A percentile compares a stretch with the other conserved stretches of the same genome.
Conservation (phyloP, 2,797 vertebrate genomes). For the Typhlichthys eigenmanni region DNA sequence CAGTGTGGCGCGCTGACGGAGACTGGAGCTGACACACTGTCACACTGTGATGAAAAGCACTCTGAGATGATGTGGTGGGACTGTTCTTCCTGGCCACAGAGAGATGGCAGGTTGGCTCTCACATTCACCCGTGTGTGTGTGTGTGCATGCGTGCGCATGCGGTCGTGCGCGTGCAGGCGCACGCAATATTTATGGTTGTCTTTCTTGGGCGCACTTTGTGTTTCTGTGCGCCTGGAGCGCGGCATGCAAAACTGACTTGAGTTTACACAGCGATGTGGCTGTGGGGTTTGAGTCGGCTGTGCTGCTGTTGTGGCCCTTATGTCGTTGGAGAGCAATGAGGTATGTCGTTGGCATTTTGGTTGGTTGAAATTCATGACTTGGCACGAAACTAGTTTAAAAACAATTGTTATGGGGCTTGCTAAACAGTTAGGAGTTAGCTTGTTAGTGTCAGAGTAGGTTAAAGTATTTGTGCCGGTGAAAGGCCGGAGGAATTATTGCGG, state of each 20-base stretch:
- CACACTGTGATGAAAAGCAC: conserved; percentile 82
- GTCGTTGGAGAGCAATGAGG: not conserved
- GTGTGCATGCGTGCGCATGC: not conserved
- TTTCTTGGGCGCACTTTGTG: conserved; percentile 15
- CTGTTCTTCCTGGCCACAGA: conserved; percentile 76
- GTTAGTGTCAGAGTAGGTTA: not conserved
- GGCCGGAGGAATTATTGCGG: conserved; percentile 1
- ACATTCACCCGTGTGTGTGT: conserved; percentile 50
- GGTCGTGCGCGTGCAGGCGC: conserved; percentile 12
- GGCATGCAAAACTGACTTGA: conserved; percentile 26
- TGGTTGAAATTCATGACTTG: too few relatives aligned
- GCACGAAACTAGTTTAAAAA: not conserved
- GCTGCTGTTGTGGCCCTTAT: conserved; percentile 4
- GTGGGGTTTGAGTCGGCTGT: conserved; percentile 22
- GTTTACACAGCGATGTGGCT: conserved; percentile 11
- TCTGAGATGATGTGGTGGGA: conserved; percentile 81
- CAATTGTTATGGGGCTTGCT: not conserved
- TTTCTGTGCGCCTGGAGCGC: conserved; percentile 30
- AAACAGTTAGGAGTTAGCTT: conserved; percentile 1
- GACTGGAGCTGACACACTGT: conserved; percentile 80
- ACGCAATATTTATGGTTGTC: conserved; percentile 22
- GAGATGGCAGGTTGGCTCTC: conserved; percentile 69
- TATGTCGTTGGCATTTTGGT: not conserved
- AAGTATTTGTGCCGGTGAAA: not conserved
- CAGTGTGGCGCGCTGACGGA: conserved; percentile 71